Base-by-base conservation (phyloP, 1,140 invertebrate species). In the Brachionus paranguensis region DNA sequence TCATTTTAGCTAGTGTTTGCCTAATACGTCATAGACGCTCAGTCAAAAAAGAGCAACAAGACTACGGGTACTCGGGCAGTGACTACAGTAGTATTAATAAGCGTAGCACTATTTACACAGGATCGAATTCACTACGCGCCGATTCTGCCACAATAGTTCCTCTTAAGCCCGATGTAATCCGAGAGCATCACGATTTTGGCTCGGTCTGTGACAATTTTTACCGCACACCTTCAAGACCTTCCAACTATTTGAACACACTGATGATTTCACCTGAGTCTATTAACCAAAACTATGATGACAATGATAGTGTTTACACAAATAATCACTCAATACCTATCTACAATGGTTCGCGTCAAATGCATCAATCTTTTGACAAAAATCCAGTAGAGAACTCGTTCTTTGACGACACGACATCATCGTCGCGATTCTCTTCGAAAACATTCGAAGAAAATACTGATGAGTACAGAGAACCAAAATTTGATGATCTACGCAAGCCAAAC, bases 371-470 rank as follows among this genome's bases (percentile, higher is more conserved):
- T 11, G 72, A 76, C 27, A 11, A 27, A 0, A 76, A 76, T 76
- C 72, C 72, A 12, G 24, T 76, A 5, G 72, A 76, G 20, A 37
- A 24, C 17, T 76, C 72, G 3, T 29, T 76, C 8, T 50, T 50
- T 27, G 72, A 76, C 17, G 72, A 76, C 10, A 76, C 72, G 2
- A 47, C 17, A 50, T 76, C 72, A 0, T 50, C 72, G 12, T 50
- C 43, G 8, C 43, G 47, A 24, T 20, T 50, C 2, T 76, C 72
- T 11, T 76, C 72, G 10, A 60, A 68, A 24, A 64, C 78, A 27
- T 81, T 81, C 27, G 78, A 81, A 12, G 78, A 81, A 47, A 81
- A 81, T 47, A 81, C 64, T n/a, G 78, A 81, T n/a, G 78, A 81
- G 41, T 81, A 81, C 27, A 41, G 41, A 17, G 78, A 81, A 41